Evolutionary conservation across 2,113 vertebrate species (phyloP).

Genomic region (Cryptomyrus ogoouensis): DNA sequence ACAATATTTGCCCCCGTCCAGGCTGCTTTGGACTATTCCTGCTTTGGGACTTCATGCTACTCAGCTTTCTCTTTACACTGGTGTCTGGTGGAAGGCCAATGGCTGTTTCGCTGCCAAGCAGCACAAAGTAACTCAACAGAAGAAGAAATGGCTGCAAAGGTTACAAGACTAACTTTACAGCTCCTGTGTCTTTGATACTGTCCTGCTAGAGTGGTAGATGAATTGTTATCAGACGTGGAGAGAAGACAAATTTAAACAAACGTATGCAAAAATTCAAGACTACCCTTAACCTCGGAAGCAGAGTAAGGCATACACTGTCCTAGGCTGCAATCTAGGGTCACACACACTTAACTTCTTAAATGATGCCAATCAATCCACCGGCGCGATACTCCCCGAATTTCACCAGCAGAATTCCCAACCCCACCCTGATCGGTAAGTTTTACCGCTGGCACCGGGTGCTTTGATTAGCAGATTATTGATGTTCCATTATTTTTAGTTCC

Average conservation of each 20-base stretch:
- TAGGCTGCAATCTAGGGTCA: too few species aligned
- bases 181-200: not conserved
- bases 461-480: too few species aligned
- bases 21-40: not conserved
- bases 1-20: not conserved
- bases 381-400: too few species aligned
- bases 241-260: not conserved
- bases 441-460: too few species aligned
- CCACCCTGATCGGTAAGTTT: too few species aligned
- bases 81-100: not conserved
- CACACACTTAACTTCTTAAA: too few species aligned
- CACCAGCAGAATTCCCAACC: too few species aligned
- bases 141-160: too few species aligned
- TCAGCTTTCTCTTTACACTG: not conserved
- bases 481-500: too few species aligned
- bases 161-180: not conserved
- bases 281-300: not conserved
- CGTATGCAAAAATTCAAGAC: not conserved
- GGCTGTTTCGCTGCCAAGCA: not conserved
- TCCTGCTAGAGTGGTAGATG: not conserved
- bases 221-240: not conserved
- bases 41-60: not conserved
- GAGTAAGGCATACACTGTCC: too few species aligned
- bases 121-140: not conserved
- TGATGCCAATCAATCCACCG: too few species aligned